Evolutionary conservation across 1,140 invertebrate genomes (phyloP), one percentile per base, ranked within the genome.

Genomic region (Panagrolaimus sp.): DNA sequence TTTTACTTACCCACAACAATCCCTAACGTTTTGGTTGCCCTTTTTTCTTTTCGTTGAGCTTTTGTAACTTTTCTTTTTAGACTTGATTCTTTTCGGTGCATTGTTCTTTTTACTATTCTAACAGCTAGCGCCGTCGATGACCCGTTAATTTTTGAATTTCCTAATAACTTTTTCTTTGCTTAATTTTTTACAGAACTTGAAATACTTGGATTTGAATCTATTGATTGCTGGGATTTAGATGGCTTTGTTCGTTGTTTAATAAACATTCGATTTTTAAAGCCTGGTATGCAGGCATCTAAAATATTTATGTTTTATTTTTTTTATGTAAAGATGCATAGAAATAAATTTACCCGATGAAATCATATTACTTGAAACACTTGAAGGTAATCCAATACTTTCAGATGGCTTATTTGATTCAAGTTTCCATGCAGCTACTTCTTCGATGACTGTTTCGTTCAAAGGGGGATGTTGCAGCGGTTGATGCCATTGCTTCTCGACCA

Each of bases 11-110:
- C 95, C 83, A 98, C 87, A 72, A 99, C 96, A 83, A 98, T 98
- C 70, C 94, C 95, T 44, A 98, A 84, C 14, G 96, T 99, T 87
- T 98, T 98, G 5, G 96, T 99, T n/a, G 96, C 95, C 85, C 98
- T 96, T 70, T 93, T 88, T 83, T 99, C 96, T 61, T 81, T 81
- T 20, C 79, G 25, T 63, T 81, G 79, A 8, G 74, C 74, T 67
- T 81, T 81, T 46, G 80, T 76, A 9, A 81, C 80, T 67, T 80
- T 79, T 44, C 76, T 66, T 42, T 75, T 74, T 16, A 78, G 43
- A 16, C 74, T 77, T 4, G 74, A 65, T 20, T 78, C 76, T 44
- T 78, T 73, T 8, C 76, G 53, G 42, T 75, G 74, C 13, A 78
- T 71, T 42, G 76, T 67, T 45, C 61, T 64, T 57, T 76, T 78